Evolutionary conservation across 2,888 invertebrate genomes (phyloP).

Genomic region (Polietes domitor): DNA sequence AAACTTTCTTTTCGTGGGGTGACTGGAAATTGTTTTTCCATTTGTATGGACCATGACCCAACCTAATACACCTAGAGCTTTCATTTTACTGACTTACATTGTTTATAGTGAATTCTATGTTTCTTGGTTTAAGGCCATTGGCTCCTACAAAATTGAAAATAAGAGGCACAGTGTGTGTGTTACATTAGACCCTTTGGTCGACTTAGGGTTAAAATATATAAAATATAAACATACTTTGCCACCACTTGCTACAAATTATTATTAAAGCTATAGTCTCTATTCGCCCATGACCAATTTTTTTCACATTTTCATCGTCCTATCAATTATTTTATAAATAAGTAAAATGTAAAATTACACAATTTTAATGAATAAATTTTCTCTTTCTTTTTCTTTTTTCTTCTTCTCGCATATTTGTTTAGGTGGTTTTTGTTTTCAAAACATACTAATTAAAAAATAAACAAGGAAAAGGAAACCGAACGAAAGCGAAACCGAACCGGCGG

Average conservation of each 20-base stretch:
- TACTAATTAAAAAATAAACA: constrained; percentile 34
- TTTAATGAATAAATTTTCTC: constrained; percentile 17
- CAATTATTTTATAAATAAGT: background rate
- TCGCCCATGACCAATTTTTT: background rate
- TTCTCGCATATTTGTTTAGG: constrained; percentile 8
- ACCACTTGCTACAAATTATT: background rate
- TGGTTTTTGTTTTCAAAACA: constrained; percentile 11
- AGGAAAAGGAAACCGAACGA: constrained; percentile 10
- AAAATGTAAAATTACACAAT: background rate
- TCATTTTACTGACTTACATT: too few species aligned
- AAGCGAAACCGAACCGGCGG: background rate
- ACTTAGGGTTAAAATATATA: too few species aligned
- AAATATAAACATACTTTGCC: background rate
- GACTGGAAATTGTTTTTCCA: too few species aligned
- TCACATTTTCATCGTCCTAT: constrained; percentile 5
- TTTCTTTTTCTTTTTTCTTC: background rate
- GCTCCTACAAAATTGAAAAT: too few species aligned
- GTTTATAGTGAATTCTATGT: too few species aligned
- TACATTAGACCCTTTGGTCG: too few species aligned
- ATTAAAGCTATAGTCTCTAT: background rate
- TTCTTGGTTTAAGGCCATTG: too few species aligned
- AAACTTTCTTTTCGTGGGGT: too few species aligned
- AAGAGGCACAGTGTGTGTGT: too few species aligned
- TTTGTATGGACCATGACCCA: too few species aligned
- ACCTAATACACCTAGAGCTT: too few species aligned